Evolutionary conservation across 2,113 vertebrate genomes (phyloP), one percentile per base, ranked within the genome.

Genomic region (Aegithalos caudatus): DNA sequence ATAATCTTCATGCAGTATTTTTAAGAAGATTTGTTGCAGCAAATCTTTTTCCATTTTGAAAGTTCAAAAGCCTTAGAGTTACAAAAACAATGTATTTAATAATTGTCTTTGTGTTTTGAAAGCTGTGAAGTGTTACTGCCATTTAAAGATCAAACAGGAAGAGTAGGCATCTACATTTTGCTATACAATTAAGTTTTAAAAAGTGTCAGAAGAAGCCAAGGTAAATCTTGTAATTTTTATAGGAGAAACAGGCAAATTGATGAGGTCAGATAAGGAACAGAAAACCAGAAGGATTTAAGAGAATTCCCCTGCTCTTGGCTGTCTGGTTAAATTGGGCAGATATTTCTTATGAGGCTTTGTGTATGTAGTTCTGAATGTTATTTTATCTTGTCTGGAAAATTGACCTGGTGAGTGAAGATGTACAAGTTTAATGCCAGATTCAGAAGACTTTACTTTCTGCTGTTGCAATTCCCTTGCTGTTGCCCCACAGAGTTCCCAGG

Each of bases 391-490:
- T 69, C 60, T 83, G 38, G 35, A 77, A 89, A 86, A 79, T 70
- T 71, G 65, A 94, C 60, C 86, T 86, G 82, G 73, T 85, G 82
- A 89, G 56, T 56, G 64, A 88, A 76, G 76, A 91, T 47, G 51
- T 87, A 37, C 58, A 61, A 23, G 69, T 95, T 88, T 64, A 91
- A 66, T 91, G 57, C 56, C 64, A 65, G 42, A 62, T 87, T 87
- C 90, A 23, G n/a, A 38, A 85, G 82, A 48, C 71, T 81, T 84
- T 11, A 21, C 25, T 67, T 89, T 72, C 48, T 90, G 69, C 37
- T 38, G 5, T 64, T 90, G n/a, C 17, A 35, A 64, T 78, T 88
- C 85, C 40, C 64, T 66, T 87, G 28, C 81, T 87, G 54, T 35
- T 87, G 58, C 35, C 65, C 58, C 44, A 38, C 3, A 3, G 48